Evolutionary conservation across 1,140 invertebrate species (phyloP), one percentile per base, ranked within the genome.

Genomic region (Cotesia chilonis): DNA sequence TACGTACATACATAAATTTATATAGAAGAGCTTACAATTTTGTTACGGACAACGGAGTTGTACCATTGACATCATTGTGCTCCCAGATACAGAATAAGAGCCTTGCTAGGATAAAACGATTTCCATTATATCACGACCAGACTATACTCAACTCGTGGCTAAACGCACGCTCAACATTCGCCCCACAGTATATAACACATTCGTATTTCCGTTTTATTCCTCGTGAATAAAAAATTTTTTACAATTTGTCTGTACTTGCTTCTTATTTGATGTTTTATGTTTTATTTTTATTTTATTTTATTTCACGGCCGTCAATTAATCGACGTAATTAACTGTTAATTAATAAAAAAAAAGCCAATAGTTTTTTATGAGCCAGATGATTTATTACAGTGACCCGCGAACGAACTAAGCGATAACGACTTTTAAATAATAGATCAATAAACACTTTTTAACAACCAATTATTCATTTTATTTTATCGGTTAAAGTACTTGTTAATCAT

Each of bases 251-350:
- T 47, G 54, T 55, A 55, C 54, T 9, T 55, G 54, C n/a, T 14
- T 5, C 9, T 14, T 9, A 14, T 55, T 20, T 55, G 7, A 55
- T 55, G 17, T 17, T 17, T 17, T 17, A 17, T 55, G 17, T 17
- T 17, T 17, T 17, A 17, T 17, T 17, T 17, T 17, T 17, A 1
- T 55, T 55, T 55, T 55, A 71, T 17, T 55, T 55, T 55, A n/a
- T 55, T 55, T 9, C 54, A 3, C 7, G n/a, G 54, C 64, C 63
- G 54, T 72, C 54, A 73, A 73, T 73, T 68, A 77, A 78, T 79
- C 57, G 74, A 77, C 67, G 57, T 75, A 74, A 80, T 78, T 77
- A 77, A 76, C 70, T 61, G 68, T 20, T 75, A 73, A 75, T 79
- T 70, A 74, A 63, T 68, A 64, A 71, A 37, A 17, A 14, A 17